A percentile compares a stretch with the other conserved stretches of the same genome.
Evolutionary conservation across 2,797 vertebrate species (phyloP).

Genomic region (Poeciliopsis paucimaculata): DNA sequence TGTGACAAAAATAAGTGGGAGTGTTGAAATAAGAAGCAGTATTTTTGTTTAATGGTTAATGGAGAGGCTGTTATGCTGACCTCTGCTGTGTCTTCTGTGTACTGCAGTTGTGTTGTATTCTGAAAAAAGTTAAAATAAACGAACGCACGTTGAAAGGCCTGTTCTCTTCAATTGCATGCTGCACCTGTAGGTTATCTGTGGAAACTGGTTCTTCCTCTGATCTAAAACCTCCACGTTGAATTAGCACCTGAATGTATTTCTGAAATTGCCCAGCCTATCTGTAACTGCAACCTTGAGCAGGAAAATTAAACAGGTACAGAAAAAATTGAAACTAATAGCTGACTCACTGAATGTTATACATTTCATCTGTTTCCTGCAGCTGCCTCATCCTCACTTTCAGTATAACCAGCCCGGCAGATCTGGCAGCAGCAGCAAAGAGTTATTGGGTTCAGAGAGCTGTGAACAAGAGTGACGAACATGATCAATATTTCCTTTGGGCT

Average conservation of each 20-base stretch:
- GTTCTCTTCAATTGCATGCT: neutral
- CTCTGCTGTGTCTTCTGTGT: too few species aligned
- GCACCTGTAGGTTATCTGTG: neutral
- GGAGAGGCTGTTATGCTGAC: too few species aligned
- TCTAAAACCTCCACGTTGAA: neutral
- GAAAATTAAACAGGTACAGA: neutral
- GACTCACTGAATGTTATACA: neutral
- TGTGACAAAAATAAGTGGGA: too few species aligned
- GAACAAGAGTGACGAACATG: conserved; percentile 30
- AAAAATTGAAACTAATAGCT: neutral
- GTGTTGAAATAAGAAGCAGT: too few species aligned
- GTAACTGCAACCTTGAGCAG: neutral
- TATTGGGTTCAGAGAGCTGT: conserved; percentile 36
- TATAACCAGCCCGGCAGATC: neutral
- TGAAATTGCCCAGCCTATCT: neutral
- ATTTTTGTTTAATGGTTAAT: too few species aligned
- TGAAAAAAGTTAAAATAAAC: too few species aligned
- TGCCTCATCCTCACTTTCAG: neutral
- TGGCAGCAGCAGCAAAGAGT: conserved; percentile 18
- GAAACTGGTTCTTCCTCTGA: neutral
- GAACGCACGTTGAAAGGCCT: too few species aligned
- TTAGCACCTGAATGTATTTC: neutral
- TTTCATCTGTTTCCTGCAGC: neutral
- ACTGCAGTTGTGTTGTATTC: too few species aligned
- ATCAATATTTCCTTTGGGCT: conserved; percentile 56